phyloP scores from a whole-genome alignment of 1,140 invertebrate genomes.

The Ceratitis capitata region DNA sequence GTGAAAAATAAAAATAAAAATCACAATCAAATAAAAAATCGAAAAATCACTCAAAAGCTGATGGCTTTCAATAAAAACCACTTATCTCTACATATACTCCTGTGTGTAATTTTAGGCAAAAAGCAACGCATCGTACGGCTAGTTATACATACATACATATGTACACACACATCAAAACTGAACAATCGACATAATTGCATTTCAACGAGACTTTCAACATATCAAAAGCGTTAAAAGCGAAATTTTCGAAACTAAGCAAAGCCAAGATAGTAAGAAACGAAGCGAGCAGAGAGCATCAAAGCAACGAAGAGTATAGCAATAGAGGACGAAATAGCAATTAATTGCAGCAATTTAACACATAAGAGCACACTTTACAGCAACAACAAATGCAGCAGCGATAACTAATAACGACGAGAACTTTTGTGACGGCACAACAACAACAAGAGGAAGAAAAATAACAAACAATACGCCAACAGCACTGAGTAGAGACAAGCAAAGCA shows the following conservation, averaged over 20 bases:
- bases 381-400: background rate
- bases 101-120: constrained; percentile 10
- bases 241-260: background rate
- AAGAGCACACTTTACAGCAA: constrained; percentile 22
- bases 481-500: background rate
- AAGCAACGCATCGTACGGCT: background rate
- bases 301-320: background rate
- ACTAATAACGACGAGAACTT: background rate
- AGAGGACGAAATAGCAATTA: constrained; percentile 16
- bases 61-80: background rate
- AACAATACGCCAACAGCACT: background rate
- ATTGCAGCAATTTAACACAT: constrained; percentile 20
- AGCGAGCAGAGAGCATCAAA: background rate
- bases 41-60: background rate
- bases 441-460: background rate
- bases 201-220: constrained; percentile 28
- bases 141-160: background rate
- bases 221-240: background rate
- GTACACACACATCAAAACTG: background rate
- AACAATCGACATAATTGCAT: constrained; percentile 33
- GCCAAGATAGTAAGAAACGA: background rate
- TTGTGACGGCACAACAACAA: background rate
- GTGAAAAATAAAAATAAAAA: background rate
- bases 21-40: too few relatives aligned
- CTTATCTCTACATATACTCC: background rate